phyloP scores from a whole-genome alignment of 2,888 invertebrate species.

The Gymnoscelis rufifasciata region DNA sequence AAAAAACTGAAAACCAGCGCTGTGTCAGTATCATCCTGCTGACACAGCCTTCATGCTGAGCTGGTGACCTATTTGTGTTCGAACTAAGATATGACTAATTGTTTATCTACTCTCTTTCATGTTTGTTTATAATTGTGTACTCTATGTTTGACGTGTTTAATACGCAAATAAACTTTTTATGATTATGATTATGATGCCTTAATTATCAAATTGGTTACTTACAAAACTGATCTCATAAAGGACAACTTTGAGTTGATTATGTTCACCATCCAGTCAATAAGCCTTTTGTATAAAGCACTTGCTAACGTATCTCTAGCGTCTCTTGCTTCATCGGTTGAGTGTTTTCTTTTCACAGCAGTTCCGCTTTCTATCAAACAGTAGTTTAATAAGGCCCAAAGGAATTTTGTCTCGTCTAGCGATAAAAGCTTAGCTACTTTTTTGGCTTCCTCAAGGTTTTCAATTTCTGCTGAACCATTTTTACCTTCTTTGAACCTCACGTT shows the following conservation, averaged over 20 bases:
- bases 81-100: too few species aligned
- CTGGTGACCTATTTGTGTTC: too few species aligned
- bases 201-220: constrained; percentile 61
- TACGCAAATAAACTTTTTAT: too few species aligned
- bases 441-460: constrained; percentile 85
- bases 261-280: constrained; percentile 94
- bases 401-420: constrained; percentile 88
- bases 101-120: too few species aligned
- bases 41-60: too few species aligned
- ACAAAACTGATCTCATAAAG: constrained; percentile 92
- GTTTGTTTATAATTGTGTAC: too few species aligned
- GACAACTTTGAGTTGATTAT: constrained; percentile 90
- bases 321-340: constrained; percentile 88
- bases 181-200: too few species aligned
- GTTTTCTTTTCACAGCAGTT: constrained; percentile 82
- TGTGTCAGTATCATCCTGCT: too few species aligned
- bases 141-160: too few species aligned
- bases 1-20: too few species aligned
- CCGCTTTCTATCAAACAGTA: constrained; percentile 89
- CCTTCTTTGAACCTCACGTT: constrained; percentile 87
- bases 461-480: constrained; percentile 82
- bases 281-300: constrained; percentile 88
- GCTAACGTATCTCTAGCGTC: constrained; percentile 92
- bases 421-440: constrained; percentile 86
- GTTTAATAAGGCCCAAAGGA: constrained; percentile 91